These are phyloP conservation scores for Anoplius nigerrimus DNA, from an alignment of 2,888 invertebrate species.

Conservation along the genomic window DNA sequence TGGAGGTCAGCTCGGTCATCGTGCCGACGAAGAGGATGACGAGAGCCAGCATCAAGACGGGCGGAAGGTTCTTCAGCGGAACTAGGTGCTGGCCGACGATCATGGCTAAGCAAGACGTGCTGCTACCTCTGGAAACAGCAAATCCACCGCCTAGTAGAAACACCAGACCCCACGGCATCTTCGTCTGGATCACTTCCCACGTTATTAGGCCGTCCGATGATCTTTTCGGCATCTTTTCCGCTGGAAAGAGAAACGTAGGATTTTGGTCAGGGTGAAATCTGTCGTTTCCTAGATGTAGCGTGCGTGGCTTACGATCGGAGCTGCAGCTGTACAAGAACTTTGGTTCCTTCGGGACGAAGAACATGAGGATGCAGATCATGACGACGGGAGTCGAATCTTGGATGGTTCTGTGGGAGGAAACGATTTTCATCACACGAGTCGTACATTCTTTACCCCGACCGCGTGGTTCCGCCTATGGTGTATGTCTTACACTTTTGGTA, in stretches of 20 bases:
- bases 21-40: conserved; percentile 75
- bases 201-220: conserved; percentile 72
- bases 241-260: background rate
- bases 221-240: background rate
- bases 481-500: conserved; percentile 40
- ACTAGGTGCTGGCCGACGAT: conserved; percentile 74
- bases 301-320: conserved; percentile 41
- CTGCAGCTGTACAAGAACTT: conserved; percentile 59
- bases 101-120: conserved; percentile 75
- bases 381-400: conserved; percentile 72
- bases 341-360: conserved; percentile 76
- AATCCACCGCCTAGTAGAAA: conserved; percentile 78
- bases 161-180: conserved; percentile 78
- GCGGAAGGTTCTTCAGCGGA: conserved; percentile 68
- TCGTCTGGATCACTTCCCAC: conserved; percentile 76
- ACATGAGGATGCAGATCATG: conserved; percentile 76
- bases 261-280: background rate
- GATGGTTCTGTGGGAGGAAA: conserved; percentile 41
- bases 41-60: conserved; percentile 73
- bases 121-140: conserved; percentile 77
- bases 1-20: conserved; percentile 78
- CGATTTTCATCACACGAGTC: background rate
- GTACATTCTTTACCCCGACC: background rate
- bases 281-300: background rate
- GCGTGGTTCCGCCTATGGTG: background rate